Base-by-base conservation (phyloP, 2,113 vertebrate species). In the Siniperca knerii region DNA sequence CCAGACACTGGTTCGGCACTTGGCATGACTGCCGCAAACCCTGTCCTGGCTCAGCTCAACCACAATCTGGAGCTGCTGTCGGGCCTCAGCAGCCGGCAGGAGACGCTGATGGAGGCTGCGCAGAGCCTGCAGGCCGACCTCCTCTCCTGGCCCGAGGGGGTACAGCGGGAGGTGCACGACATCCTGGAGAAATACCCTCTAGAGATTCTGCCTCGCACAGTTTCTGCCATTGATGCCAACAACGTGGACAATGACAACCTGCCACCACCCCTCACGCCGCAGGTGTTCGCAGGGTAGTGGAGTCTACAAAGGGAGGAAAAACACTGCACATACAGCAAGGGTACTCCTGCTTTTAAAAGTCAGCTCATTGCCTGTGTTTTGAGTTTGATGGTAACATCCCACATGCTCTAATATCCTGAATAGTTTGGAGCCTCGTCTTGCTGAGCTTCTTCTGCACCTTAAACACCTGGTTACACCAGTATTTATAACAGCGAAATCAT, bases 131-230 rank as follows among this genome's bases (percentile, higher is more conserved):
- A 98, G 92, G 95, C 94, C 16, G 98, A 99, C 86, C 95, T 99
- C 0, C 96, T 97, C 52, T 94, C 97, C 76, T 99, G 98, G 98
- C 96, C 97, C 0, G 95, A 97, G 3, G 95, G 93, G 0, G 94
- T 99, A 7, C 89, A 96, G 75, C 96, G 94, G 75, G 97, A 99
- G 87, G 98, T 99, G 75, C 93, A 96, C 69, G 95, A 96, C 67
- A 97, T 98, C 84, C 94, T 98, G 83, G 96, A 98, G 89, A 98
- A 97, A 87, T 97, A 96, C 4, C 98, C 98, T 0, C 94, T 99
- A 74, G 96, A 98, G 87, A 96, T 98, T 48, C 95, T 94, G 42
- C 89, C 96, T 4, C 92, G 95, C 55, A 91, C 94, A 8, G 96
- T 96, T 44, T 96, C 97, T 18, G 96, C 98, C 64, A 97, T 99